Evolutionary conservation across 2,888 invertebrate species (phyloP).

Genomic region (Stomorhina lunata): DNA sequence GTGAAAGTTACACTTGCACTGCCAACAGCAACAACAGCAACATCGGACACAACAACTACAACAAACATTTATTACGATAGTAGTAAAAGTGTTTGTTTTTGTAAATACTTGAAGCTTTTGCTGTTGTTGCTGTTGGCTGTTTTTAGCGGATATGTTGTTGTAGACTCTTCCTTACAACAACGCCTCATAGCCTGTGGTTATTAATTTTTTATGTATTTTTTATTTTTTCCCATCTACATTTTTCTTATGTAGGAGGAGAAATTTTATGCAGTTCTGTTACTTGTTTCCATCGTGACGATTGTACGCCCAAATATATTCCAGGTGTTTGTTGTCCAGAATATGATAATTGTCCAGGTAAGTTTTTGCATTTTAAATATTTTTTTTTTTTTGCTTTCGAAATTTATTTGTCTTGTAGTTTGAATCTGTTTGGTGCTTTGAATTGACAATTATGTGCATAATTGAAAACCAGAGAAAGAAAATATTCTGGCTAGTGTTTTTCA

Average conservation of each 20-base stretch:
- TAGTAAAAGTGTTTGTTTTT: background rate
- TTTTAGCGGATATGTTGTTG: slow-evolving; percentile 8
- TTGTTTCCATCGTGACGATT: slow-evolving; percentile 88
- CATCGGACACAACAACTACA: too few relatives aligned
- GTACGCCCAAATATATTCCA: slow-evolving; percentile 85
- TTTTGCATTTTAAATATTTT: background rate
- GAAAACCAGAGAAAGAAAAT: too few relatives aligned
- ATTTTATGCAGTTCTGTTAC: slow-evolving; percentile 88
- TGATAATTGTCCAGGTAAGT: slow-evolving; percentile 87
- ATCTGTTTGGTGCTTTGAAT: background rate
- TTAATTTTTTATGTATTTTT: slow-evolving; percentile 14
- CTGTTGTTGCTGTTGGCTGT: slow-evolving; percentile 9
- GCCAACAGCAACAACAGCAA: slow-evolving; percentile 21
- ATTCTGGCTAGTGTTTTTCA: background rate
- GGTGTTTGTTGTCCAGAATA: slow-evolving; percentile 91
- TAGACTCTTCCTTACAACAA: slow-evolving; percentile 1
- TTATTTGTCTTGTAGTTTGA: background rate
- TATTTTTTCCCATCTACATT: slow-evolving; percentile 8
- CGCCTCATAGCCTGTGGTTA: slow-evolving; percentile 18
- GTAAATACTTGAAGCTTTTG: background rate
- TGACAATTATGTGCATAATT: slow-evolving; percentile 13
- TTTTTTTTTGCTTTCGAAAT: background rate
- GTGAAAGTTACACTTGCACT: slow-evolving; percentile 46
- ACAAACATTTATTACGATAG: too few relatives aligned
- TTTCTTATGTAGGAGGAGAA: slow-evolving; percentile 82